Base-by-base conservation (phyloP, 2,888 invertebrate species). In the Cerceris rybyensis region DNA sequence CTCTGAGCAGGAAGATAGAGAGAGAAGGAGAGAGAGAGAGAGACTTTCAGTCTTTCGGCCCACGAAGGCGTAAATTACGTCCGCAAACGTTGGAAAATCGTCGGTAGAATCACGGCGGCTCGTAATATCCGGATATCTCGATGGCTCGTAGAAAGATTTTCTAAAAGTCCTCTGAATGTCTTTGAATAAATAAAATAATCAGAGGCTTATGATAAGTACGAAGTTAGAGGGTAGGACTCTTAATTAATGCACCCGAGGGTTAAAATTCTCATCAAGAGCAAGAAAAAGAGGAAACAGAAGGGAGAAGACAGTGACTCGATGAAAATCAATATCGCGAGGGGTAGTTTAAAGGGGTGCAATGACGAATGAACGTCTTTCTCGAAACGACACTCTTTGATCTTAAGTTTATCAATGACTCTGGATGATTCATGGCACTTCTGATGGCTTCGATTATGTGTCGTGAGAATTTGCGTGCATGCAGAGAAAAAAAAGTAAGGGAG, bases 331-430 rank as follows among this genome's bases (percentile, higher is more conserved):
- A 64, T 28, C 2, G 50, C 42, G 17, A 5, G 49, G 6, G 52
- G 14, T 39, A 11, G 73, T 16, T 42, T 50, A 54, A 66, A 14
- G 28, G 17, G 50, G 46, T 14, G 43, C 73, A 65, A 69, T 77
- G 74, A 75, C 79, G 16, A 73, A 79, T 79, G 78, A 79, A 39
- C 63, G 54, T 73, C 78, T 79, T 73, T 64, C 73, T 39, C 61
- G 78, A 64, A 73, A 54, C 69, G 79, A 79, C 79, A 63, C 65
- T 58, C 79, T 78, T 76, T 78, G 77, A 77, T 75, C 76, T 69
- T 14, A 39, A 50, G 28, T 2, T 8, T 11, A 54, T 52, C 64
- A 59, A 76, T 76, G 50, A 50, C n/a, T 6, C n/a, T n/a, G 2
- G 46, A 11, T 11, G 9, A 11, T 46, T 1, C 28, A 28, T 28